Conservation (phyloP, 1,140 invertebrate species). For the Drosophila triauraria region DNA sequence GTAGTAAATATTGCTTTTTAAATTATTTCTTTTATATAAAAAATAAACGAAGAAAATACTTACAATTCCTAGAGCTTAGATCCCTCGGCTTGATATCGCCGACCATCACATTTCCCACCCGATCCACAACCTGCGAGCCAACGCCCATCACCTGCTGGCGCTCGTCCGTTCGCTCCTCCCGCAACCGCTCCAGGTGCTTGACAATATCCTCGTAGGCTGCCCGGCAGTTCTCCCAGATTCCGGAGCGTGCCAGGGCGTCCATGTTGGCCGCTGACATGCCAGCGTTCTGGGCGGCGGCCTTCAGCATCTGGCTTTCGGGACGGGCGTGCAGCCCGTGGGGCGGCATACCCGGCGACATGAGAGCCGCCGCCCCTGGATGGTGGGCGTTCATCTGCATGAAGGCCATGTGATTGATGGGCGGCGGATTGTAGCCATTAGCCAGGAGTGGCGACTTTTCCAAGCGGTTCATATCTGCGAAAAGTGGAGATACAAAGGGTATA, state of each 20-base stretch:
- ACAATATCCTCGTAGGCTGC: conserved; percentile 97
- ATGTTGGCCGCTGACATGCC: conserved; percentile 89
- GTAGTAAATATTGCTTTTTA: too few species aligned
- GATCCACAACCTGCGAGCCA: conserved; percentile 82
- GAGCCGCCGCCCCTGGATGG: conserved; percentile 89
- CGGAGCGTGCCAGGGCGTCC: conserved; percentile 94
- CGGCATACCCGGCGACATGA: conserved; percentile 94
- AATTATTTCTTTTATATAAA: neutral
- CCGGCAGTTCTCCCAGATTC: conserved; percentile 97
- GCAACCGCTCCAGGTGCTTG: conserved; percentile 96
- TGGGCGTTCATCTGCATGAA: conserved; percentile 93
- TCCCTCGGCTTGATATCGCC: conserved; percentile 91
- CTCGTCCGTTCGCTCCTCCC: conserved; percentile 91
- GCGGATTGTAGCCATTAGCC: conserved; percentile 97
- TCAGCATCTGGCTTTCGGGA: conserved; percentile 90
- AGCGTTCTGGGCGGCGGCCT: conserved; percentile 89
- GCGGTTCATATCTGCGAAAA: conserved; percentile 90
- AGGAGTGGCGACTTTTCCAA: conserved; percentile 96
- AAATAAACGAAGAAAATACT: conserved; percentile 69
- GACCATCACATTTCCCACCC: conserved; percentile 85
- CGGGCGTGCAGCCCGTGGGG: conserved; percentile 90
- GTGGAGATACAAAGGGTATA: conserved; percentile 72
- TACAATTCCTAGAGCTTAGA: conserved; percentile 94
- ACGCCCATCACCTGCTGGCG: conserved; percentile 86
- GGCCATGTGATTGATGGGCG: conserved; percentile 95